phyloP scores from a whole-genome alignment of 1,140 invertebrate species.

The Amphibalanus amphitrite region DNA sequence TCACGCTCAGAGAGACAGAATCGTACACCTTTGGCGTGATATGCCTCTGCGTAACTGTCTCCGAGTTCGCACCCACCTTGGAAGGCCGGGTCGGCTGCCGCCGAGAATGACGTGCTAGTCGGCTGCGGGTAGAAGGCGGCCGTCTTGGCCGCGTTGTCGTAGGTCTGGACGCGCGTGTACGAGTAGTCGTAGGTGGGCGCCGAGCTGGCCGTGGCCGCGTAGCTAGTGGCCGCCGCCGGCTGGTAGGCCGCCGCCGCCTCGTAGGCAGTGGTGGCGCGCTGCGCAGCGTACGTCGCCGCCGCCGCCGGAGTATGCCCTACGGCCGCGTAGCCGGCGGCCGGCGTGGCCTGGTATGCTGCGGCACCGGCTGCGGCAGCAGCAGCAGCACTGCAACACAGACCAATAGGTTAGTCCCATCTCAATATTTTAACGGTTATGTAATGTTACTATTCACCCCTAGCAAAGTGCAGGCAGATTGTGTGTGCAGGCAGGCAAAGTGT shows the following conservation, averaged over 20 bases:
- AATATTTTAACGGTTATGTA: not conserved
- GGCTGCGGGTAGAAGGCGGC: slow-evolving; percentile 15
- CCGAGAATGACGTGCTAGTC: not conserved
- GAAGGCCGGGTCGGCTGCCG: not conserved
- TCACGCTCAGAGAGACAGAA: no score
- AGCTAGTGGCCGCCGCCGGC: slow-evolving; percentile 21
- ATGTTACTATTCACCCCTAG: no score
- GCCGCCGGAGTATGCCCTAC: not conserved
- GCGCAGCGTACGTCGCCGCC: not conserved
- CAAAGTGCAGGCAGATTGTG: no score
- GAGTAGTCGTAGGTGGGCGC: slow-evolving; percentile 20
- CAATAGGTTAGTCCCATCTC: not conserved
- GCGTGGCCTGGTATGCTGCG: not conserved
- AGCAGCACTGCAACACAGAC: not conserved
- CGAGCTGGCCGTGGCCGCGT: slow-evolving; percentile 28
- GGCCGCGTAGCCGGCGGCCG: not conserved
- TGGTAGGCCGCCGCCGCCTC: not conserved
- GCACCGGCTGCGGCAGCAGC: not conserved
- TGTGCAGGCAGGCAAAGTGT: no score
- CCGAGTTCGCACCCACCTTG: not conserved
- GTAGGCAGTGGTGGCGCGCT: not conserved
- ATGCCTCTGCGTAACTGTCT: no score
- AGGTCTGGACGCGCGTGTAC: slow-evolving; percentile 24
- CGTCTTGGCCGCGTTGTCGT: slow-evolving; percentile 16
- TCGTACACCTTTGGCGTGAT: no score